Percentiles rank a stretch among this genome's conserved stretches.
Conservation (phyloP, 1,140 invertebrate genomes). For the Brevipalpus yothersi region DNA sequence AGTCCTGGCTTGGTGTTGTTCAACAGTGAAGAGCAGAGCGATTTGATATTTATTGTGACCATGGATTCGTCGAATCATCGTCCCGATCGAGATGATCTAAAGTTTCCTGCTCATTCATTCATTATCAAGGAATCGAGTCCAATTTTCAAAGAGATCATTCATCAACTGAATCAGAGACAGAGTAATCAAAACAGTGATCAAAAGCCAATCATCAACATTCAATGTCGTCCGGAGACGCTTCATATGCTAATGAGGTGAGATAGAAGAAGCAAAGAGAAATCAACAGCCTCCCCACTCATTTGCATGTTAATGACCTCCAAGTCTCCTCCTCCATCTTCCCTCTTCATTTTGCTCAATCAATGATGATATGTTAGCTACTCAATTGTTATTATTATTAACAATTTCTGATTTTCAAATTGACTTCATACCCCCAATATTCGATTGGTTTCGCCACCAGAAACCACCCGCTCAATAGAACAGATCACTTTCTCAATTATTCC, state of each 20-base stretch:
- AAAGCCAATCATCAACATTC: neutral
- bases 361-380: too few relatives aligned
- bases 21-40: slow-evolving; percentile 32
- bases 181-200: neutral
- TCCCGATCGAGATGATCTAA: slow-evolving; percentile 17
- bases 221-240: slow-evolving; percentile 31
- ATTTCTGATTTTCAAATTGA: too few relatives aligned
- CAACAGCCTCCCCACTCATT: neutral
- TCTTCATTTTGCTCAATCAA: too few relatives aligned
- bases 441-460: too few relatives aligned
- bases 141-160: slow-evolving; percentile 3
- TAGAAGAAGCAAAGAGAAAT: neutral
- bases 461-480: too few relatives aligned
- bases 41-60: slow-evolving; percentile 37
- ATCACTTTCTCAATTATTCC: too few relatives aligned
- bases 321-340: too few relatives aligned
- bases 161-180: neutral
- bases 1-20: slow-evolving; percentile 15
- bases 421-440: too few relatives aligned
- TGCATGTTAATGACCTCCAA: too few relatives aligned
- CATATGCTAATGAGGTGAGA: slow-evolving; percentile 34
- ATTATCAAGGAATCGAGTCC: slow-evolving; percentile 21
- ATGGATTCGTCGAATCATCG: slow-evolving; percentile 19
- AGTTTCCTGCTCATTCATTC: slow-evolving; percentile 36
- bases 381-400: too few relatives aligned